Evolutionary conservation across 1,140 invertebrate species (phyloP).

Genomic region (Lepidurus arcticus): DNA sequence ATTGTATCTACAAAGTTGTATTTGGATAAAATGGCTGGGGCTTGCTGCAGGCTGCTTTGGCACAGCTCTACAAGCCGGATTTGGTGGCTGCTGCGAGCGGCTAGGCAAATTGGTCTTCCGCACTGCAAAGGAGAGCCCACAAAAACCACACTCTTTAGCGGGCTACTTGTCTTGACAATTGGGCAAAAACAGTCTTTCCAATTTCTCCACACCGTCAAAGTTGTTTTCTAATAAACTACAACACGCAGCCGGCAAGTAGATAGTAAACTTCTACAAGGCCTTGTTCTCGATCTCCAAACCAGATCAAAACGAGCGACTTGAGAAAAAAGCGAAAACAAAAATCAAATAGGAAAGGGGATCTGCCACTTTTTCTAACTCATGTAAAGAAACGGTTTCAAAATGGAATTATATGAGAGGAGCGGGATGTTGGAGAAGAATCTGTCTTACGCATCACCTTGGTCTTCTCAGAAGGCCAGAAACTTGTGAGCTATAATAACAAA

Average conservation of each 20-base stretch:
- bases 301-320: too few species aligned
- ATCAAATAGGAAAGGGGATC: too few species aligned
- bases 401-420: too few species aligned
- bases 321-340: too few species aligned
- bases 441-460: not conserved
- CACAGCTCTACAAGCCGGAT: not conserved
- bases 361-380: not conserved
- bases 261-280: not conserved
- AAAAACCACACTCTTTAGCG: constrained; percentile 12
- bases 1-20: too few species aligned
- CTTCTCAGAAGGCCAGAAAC: not conserved
- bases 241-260: not conserved
- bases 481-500: not conserved
- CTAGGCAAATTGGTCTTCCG: constrained; percentile 8
- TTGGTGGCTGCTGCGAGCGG: constrained; percentile 2
- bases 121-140: not conserved
- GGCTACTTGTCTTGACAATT: constrained; percentile 12
- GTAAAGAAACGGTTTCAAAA: not conserved
- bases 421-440: not conserved
- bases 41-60: constrained; percentile 12
- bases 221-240: constrained; percentile 11
- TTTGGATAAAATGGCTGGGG: not conserved
- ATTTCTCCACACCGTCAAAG: not conserved
- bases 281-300: not conserved
- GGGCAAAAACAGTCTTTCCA: not conserved